Percentiles rank a stretch among this genome's conserved stretches.
These are phyloP conservation scores for Telmatochromis brachygnathus DNA, from an alignment of 2,113 vertebrate species.

Conservation along the genomic window DNA sequence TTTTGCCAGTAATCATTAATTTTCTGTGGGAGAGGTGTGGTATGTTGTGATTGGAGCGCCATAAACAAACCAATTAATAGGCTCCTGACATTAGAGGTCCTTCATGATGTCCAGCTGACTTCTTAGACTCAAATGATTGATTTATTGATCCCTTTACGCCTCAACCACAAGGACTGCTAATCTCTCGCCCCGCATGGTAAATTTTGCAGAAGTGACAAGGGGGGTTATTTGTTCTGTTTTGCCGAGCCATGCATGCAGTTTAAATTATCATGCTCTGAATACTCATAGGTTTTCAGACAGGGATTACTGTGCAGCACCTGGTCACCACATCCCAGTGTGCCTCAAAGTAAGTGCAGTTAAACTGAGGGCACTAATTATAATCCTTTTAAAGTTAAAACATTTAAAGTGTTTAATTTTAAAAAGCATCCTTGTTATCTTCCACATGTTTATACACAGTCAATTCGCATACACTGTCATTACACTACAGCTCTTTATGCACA, in stretches of 20 bases:
- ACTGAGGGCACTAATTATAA: not conserved
- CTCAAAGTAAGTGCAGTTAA: not conserved
- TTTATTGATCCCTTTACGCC: conserved; percentile 21
- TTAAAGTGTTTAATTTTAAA: not conserved
- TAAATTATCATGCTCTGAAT: conserved; percentile 60
- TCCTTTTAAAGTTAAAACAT: not conserved
- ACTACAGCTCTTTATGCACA: not conserved
- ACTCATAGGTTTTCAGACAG: conserved; percentile 9
- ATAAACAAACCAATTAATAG: conserved; percentile 66
- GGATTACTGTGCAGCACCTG: conserved; percentile 31
- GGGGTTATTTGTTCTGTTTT: conserved; percentile 27
- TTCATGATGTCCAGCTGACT: conserved; percentile 42
- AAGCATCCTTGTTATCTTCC: not conserved
- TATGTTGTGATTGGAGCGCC: conserved; percentile 53
- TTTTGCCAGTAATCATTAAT: conserved; percentile 73
- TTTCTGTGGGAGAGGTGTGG: conserved; percentile 64
- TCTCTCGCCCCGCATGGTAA: conserved; percentile 3
- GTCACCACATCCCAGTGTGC: not conserved
- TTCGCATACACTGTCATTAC: not conserved
- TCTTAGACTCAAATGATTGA: conserved; percentile 39
- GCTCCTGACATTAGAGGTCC: conserved; percentile 34
- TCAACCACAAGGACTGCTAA: conserved; percentile 6
- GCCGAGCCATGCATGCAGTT: conserved; percentile 29
- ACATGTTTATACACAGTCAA: not conserved
- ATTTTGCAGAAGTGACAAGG: conserved; percentile 22